phyloP scores from a whole-genome alignment of 2,888 invertebrate genomes.

The Macrophya alboannulata region DNA sequence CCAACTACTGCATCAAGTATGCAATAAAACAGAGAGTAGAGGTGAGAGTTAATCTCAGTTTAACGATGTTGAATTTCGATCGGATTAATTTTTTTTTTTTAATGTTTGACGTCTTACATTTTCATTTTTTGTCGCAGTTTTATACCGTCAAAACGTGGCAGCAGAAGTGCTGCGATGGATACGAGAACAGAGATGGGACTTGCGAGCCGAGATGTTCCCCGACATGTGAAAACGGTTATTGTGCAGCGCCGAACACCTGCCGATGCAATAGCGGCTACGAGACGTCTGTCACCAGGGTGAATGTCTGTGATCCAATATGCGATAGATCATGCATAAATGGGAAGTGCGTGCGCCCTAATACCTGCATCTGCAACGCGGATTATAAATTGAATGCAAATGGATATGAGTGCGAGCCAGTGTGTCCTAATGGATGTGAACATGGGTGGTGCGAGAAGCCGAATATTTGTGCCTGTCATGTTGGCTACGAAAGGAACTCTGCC shows the following conservation, averaged over 20 bases:
- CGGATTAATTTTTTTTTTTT: not conserved
- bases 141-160: not conserved
- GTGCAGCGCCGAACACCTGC: constrained; percentile 72
- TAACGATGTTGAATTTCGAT: not conserved
- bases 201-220: constrained; percentile 76
- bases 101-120: constrained; percentile 80
- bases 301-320: not conserved
- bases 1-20: not conserved
- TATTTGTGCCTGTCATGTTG: constrained; percentile 12
- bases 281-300: not conserved
- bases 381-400: constrained; percentile 72
- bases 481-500: not conserved
- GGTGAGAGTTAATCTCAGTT: not conserved
- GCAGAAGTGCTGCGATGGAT: not conserved
- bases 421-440: constrained; percentile 8
- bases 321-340: constrained; percentile 75
- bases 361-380: constrained; percentile 82
- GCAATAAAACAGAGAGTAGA: not conserved
- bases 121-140: not conserved
- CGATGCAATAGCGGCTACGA: constrained; percentile 14
- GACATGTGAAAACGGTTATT: constrained; percentile 78
- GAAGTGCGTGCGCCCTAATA: constrained; percentile 81
- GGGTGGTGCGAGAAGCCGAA: constrained; percentile 20
- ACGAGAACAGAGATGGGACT: constrained; percentile 77
- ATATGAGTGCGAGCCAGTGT: constrained; percentile 67